Percentiles rank a stretch among this genome's conserved stretches.
Conservation (phyloP, 2,888 invertebrate species). For the Oscheius onirici region DNA sequence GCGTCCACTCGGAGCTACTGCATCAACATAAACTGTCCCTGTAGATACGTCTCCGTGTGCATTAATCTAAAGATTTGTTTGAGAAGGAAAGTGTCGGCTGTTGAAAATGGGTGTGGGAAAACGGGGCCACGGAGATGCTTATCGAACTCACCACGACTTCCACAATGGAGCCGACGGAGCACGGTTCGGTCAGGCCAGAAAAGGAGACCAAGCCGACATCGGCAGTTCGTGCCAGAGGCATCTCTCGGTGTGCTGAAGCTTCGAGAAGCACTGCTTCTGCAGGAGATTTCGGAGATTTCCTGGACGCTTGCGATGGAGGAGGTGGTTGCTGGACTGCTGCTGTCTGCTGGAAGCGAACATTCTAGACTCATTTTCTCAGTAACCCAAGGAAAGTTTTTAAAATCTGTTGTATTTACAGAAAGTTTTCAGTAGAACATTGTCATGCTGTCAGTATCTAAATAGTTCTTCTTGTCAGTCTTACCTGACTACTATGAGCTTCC, state of each 20-base stretch:
- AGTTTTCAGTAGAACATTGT: no score
- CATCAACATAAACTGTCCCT: constrained; percentile 89
- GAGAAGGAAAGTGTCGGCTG: neutral
- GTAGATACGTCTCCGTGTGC: constrained; percentile 75
- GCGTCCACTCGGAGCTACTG: constrained; percentile 88
- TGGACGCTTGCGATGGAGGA: neutral
- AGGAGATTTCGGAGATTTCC: neutral
- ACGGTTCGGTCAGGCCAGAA: constrained; percentile 89
- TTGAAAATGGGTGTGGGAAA: neutral
- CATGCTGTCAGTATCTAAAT: no score
- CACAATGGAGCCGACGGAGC: constrained; percentile 91
- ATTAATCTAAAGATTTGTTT: constrained; percentile 75
- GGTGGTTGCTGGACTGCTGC: neutral
- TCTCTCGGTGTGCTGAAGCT: constrained; percentile 48
- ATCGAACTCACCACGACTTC: constrained; percentile 83
- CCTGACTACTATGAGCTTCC: constrained; percentile 52
- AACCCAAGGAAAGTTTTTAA: no score
- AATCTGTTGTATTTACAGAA: no score
- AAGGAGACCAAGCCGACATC: constrained; percentile 68
- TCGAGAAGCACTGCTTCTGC: constrained; percentile 39
- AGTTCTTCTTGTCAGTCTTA: no score
- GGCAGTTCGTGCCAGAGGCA: constrained; percentile 38
- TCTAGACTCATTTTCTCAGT: no score
- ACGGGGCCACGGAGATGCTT: constrained; percentile 21
- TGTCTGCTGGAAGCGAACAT: no score